Evolutionary conservation across 2,797 vertebrate genomes (phyloP).

Genomic region (Bradypus variegatus): DNA sequence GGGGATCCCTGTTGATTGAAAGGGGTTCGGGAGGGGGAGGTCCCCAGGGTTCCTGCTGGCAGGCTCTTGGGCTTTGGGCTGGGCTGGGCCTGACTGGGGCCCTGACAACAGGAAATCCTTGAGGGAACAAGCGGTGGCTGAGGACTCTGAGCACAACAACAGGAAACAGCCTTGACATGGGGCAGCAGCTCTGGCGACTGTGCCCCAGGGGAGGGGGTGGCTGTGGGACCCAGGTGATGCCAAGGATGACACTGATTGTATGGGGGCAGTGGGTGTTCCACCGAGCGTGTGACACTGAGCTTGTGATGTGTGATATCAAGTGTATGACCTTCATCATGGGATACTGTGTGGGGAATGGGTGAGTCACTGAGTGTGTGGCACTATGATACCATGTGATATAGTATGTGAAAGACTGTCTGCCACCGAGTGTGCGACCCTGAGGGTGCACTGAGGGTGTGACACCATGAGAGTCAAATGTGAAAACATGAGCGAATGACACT

Average conservation of each 20-base stretch:
- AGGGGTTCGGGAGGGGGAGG: neutral
- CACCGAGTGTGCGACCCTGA: no score
- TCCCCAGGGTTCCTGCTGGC: neutral
- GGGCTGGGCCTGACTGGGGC: neutral
- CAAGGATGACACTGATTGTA: neutral
- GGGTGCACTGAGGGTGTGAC: neutral
- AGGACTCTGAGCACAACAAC: conserved; percentile 59
- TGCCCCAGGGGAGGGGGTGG: neutral
- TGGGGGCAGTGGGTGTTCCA: neutral
- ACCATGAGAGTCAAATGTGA: neutral
- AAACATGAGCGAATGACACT: neutral
- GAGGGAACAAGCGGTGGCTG: conserved; percentile 53
- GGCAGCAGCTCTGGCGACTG: conserved; percentile 30
- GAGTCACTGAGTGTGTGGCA: neutral
- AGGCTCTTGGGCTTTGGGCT: neutral
- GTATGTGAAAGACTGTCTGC: no score
- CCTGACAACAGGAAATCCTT: conserved; percentile 66
- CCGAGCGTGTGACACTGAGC: neutral
- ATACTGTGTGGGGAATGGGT: neutral
- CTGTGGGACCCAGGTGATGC: neutral
- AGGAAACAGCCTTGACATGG: conserved; percentile 63
- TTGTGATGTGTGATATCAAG: neutral
- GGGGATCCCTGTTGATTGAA: neutral
- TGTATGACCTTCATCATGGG: neutral
- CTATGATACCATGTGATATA: neutral